A percentile compares a stretch with the other conserved stretches of the same genome.
Evolutionary conservation across 1,140 invertebrate genomes (phyloP).

Genomic region (Tetranychus urticae): DNA sequence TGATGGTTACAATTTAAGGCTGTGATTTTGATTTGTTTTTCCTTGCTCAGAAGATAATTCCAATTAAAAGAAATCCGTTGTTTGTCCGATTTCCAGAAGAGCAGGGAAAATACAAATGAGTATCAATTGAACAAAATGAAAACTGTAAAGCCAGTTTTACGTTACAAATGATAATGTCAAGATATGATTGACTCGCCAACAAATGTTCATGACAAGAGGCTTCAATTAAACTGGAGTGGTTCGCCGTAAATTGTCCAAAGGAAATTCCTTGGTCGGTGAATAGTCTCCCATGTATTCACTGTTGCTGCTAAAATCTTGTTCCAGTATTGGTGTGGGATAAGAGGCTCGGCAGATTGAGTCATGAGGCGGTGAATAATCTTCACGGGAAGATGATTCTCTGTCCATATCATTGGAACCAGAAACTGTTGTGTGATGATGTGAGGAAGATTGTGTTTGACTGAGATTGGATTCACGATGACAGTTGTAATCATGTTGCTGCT

Average conservation of each 20-base stretch:
- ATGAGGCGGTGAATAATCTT: neutral
- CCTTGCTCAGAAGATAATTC: too few species aligned
- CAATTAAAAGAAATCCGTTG: too few species aligned
- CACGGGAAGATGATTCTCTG: neutral
- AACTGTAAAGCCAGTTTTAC: too few species aligned
- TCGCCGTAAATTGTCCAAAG: neutral
- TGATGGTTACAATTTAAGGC: too few species aligned
- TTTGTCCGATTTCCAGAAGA: too few species aligned
- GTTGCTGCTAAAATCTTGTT: neutral
- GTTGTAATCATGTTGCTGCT: conserved; percentile 12
- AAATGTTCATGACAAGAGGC: neutral
- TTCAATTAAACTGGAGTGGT: neutral
- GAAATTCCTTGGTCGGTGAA: neutral
- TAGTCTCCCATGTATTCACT: neutral
- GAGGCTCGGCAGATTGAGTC: neutral
- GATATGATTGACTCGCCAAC: neutral
- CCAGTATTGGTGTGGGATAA: neutral
- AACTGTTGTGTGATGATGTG: conserved; percentile 21
- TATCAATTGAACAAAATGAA: too few species aligned
- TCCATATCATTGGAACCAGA: conserved; percentile 29
- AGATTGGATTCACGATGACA: too few species aligned
- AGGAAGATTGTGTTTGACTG: too few species aligned
- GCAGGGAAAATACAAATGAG: too few species aligned
- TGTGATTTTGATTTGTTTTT: too few species aligned
- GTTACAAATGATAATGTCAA: neutral